A percentile compares a stretch with the other conserved stretches of the same genome.
Evolutionary conservation across 2,113 vertebrate genomes (phyloP).

Genomic region (Condylura cristata): DNA sequence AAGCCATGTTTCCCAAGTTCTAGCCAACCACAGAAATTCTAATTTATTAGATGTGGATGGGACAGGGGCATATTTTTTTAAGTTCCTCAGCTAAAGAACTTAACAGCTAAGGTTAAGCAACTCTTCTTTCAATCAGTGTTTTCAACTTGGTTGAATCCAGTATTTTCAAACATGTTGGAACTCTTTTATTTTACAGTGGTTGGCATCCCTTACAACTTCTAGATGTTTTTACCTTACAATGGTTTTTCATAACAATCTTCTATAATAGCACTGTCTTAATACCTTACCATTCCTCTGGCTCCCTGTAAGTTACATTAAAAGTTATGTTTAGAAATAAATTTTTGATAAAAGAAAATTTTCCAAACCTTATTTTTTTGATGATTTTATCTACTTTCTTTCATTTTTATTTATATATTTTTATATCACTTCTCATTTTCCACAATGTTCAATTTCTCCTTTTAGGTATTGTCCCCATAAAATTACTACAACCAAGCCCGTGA

Average conservation of each 20-base stretch:
- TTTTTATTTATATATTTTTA: too few relatives aligned
- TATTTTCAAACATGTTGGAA: conserved; percentile 33
- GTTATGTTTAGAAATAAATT: conserved; percentile 4
- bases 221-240: not conserved
- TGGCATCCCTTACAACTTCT: conserved; percentile 38
- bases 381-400: too few relatives aligned
- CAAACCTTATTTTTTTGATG: too few relatives aligned
- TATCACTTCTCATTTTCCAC: too few relatives aligned
- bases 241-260: not conserved
- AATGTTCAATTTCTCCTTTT: too few relatives aligned
- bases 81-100: conserved; percentile 23
- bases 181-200: not conserved
- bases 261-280: not conserved
- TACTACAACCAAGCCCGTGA: too few relatives aligned
- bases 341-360: not conserved
- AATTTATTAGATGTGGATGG: not conserved
- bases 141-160: conserved; percentile 3
- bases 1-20: conserved; percentile 27
- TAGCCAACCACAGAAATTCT: not conserved
- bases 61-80: not conserved
- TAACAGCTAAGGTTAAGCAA: conserved; percentile 26
- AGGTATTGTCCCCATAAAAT: too few relatives aligned
- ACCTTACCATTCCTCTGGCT: not conserved
- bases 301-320: not conserved
- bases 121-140: not conserved